Evolutionary conservation across 2,113 vertebrate genomes (phyloP), one percentile per base, ranked within the genome.

Genomic region (Ardeotis arabs): DNA sequence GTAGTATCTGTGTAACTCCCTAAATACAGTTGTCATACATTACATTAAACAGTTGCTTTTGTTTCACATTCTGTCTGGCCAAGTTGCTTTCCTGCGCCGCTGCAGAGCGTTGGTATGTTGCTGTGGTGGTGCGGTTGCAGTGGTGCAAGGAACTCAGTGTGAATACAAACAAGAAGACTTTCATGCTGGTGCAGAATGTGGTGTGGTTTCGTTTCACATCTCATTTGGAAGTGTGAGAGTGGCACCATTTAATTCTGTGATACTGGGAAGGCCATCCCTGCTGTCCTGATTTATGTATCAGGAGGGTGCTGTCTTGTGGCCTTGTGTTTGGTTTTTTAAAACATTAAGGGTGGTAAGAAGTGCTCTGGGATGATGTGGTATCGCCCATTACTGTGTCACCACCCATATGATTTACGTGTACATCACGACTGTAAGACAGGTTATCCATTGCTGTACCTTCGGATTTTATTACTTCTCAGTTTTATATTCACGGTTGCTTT

Each of bases 171-270:
- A n/a, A 14, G 75, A 37, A 23, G 14, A 27, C 20, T 47, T 49
- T 1, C 0, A 8, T 81, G 39, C 60, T 79, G 31, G 1, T 70
- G 23, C 3, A 44, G 9, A 41, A 7, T 1, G 3, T 22, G 37
- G 9, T 10, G 69, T 0, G 4, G 4, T 82, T 92, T 82, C 70
- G 20, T 69, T 72, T 47, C 53, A 6, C 19, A 5, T n/a, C 18
- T 63, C 10, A 7, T 24, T 14, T 72, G 87, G 70, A 24, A 35
- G 35, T 7, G 35, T 12, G 14, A 33, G 58, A 60, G 45, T 35
- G 25, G 25, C 68, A 37, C 5, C 31, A 1, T 20, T n/a, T 11
- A 8, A 2, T 22, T 62, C 35, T 29, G 60, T 55, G 47, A 1
- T 41, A 3, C 56, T 58, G 15, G 6, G 29, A 14, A 21, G 50